These are phyloP conservation scores for Pseudomyrmex pallidus DNA, from an alignment of 1,140 invertebrate genomes.

Conservation along the genomic window DNA sequence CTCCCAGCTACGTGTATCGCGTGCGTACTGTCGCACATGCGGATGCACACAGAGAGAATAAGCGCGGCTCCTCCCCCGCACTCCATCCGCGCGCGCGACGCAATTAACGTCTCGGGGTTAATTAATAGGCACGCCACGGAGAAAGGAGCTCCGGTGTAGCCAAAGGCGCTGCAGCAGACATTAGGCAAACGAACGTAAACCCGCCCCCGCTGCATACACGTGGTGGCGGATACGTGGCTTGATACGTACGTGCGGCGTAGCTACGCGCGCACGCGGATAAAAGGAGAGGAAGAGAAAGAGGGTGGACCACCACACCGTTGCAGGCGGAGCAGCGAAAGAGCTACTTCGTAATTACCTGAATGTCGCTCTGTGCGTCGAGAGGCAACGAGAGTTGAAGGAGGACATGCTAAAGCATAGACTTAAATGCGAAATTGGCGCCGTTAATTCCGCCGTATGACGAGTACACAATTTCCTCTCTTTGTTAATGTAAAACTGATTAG, in stretches of 20 bases:
- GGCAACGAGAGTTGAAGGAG: neutral
- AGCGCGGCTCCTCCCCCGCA: slow-evolving; percentile 12
- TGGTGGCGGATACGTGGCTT: slow-evolving; percentile 27
- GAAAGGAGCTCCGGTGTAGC: slow-evolving; percentile 65
- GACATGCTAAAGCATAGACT: slow-evolving; percentile 47
- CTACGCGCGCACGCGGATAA: neutral
- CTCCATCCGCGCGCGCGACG: slow-evolving; percentile 59
- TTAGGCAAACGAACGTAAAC: slow-evolving; percentile 73
- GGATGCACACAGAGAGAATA: slow-evolving; percentile 41
- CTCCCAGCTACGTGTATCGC: slow-evolving; percentile 37
- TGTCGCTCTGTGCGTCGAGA: slow-evolving; percentile 52
- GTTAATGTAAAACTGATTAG: slow-evolving; percentile 73
- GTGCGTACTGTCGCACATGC: neutral
- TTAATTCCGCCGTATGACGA: slow-evolving; percentile 64
- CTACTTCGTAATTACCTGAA: slow-evolving; percentile 64
- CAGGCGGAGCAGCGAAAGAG: slow-evolving; percentile 11
- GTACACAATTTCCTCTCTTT: slow-evolving; percentile 36
- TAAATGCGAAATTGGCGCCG: slow-evolving; percentile 70
- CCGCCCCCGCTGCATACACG: slow-evolving; percentile 18
- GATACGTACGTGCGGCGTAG: slow-evolving; percentile 49
- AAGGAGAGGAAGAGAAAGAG: neutral
- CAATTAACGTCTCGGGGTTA: slow-evolving; percentile 76
- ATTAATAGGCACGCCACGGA: slow-evolving; percentile 72
- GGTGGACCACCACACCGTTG: slow-evolving; percentile 49
- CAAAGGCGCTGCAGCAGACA: slow-evolving; percentile 71